These are phyloP conservation scores for Phyllopteryx taeniolatus DNA, from an alignment of 2,113 vertebrate genomes.

Conservation along the genomic window DNA sequence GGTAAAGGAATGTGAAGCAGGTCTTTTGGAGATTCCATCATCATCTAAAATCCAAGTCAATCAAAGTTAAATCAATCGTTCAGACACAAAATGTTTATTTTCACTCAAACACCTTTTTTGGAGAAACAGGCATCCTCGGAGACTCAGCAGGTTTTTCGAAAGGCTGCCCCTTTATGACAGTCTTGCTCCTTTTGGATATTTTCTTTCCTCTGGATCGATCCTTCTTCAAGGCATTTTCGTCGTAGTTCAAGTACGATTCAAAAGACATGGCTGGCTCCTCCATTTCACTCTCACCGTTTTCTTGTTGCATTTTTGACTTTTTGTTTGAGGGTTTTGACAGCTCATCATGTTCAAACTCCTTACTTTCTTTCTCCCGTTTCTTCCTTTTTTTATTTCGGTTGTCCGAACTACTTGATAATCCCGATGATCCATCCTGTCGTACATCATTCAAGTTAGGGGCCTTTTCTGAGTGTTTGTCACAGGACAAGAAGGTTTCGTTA, in stretches of 20 bases:
- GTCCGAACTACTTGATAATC: slow-evolving; percentile 6
- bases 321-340: slow-evolving; percentile 30
- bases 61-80: not conserved
- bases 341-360: slow-evolving; percentile 9
- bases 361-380: slow-evolving; percentile 1
- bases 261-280: slow-evolving; percentile 79
- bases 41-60: slow-evolving; percentile 36
- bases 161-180: slow-evolving; percentile 11
- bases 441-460: not conserved
- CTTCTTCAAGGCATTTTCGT: slow-evolving; percentile 59
- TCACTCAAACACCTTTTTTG: slow-evolving; percentile 55
- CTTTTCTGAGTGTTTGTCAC: slow-evolving; percentile 11
- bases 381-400: slow-evolving; percentile 27
- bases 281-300: slow-evolving; percentile 26
- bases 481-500: slow-evolving; percentile 8
- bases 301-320: slow-evolving; percentile 22
- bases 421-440: slow-evolving; percentile 7
- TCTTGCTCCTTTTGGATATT: slow-evolving; percentile 39
- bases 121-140: not conserved
- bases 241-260: slow-evolving; percentile 82
- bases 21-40: slow-evolving; percentile 70
- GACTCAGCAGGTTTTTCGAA: slow-evolving; percentile 9
- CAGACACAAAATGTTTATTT: not conserved
- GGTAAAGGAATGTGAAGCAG: slow-evolving; percentile 77
- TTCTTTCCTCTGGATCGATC: slow-evolving; percentile 59